Percentiles rank a stretch among this genome's conserved stretches.
phyloP scores from a whole-genome alignment of 1,140 invertebrate genomes.

The Neodiprion virginianus region DNA sequence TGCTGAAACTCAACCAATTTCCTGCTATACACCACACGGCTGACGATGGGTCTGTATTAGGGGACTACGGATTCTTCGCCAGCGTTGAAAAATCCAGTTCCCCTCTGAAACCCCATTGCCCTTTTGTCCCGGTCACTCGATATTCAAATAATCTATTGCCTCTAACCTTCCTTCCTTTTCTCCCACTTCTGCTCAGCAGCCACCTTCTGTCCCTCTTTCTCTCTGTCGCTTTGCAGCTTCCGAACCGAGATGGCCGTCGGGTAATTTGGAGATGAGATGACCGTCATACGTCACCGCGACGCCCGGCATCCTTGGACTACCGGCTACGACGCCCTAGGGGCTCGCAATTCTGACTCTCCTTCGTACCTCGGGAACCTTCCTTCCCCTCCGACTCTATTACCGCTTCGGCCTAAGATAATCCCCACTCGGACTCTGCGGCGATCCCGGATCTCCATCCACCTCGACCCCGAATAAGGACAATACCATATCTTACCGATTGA shows the following conservation, averaged over 20 bases:
- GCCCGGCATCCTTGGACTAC: not conserved
- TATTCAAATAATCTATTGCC: slow-evolving; percentile 4
- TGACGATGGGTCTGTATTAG: not conserved
- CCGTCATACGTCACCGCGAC: slow-evolving; percentile 4
- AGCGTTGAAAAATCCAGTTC: not conserved
- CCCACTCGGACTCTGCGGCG: not conserved
- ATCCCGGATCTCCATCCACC: too few species aligned
- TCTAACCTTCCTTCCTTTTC: too few species aligned
- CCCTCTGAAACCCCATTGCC: not conserved
- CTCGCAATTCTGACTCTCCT: not conserved
- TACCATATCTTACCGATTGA: too few species aligned
- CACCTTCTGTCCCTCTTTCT: not conserved
- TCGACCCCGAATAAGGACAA: too few species aligned
- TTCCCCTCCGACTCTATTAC: not conserved
- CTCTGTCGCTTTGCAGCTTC: not conserved
- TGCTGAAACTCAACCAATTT: not conserved
- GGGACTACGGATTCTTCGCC: not conserved
- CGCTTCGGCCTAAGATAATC: not conserved
- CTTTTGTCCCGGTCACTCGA: not conserved
- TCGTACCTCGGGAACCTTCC: too few species aligned
- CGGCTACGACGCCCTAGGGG: not conserved
- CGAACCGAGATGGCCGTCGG: not conserved
- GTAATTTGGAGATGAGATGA: slow-evolving; percentile 3
- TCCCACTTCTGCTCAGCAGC: not conserved
- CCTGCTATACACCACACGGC: not conserved